Conservation (phyloP, 2,888 invertebrate species). For the Dioctria rufipes region DNA sequence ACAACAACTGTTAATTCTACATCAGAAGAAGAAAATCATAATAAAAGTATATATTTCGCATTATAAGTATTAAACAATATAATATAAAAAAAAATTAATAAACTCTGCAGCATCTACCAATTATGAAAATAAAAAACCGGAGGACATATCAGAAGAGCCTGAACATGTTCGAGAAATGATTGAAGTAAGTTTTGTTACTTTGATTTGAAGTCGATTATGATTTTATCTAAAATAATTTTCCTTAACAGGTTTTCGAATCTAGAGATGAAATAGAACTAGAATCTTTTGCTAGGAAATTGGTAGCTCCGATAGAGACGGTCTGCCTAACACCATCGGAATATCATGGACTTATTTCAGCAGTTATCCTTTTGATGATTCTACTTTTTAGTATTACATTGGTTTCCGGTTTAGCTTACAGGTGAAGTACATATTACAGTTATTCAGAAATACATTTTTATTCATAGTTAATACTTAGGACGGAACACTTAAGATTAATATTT, state of each 20-base stretch:
- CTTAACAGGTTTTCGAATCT: slow-evolving; percentile 83
- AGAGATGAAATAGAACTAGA: slow-evolving; percentile 80
- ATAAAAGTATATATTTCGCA: slow-evolving; percentile 58
- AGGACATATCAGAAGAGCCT: slow-evolving; percentile 69
- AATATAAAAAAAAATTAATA: not conserved
- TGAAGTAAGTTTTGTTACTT: slow-evolving; percentile 74
- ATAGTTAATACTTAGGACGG: not conserved
- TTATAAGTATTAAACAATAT: not conserved
- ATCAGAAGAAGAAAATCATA: slow-evolving; percentile 19
- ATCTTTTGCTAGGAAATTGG: slow-evolving; percentile 75
- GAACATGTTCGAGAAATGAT: slow-evolving; percentile 93
- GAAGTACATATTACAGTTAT: slow-evolving; percentile 51
- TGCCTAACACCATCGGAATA: slow-evolving; percentile 89
- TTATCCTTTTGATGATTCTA: slow-evolving; percentile 82
- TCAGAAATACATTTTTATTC: slow-evolving; percentile 54
- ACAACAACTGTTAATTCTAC: slow-evolving; percentile 23
- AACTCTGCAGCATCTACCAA: not conserved
- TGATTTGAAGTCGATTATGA: not conserved
- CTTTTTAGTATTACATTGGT: slow-evolving; percentile 82
- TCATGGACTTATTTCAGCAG: slow-evolving; percentile 85
- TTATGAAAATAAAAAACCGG: slow-evolving; percentile 12
- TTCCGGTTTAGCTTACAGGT: slow-evolving; percentile 85
- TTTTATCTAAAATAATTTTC: slow-evolving; percentile 4
- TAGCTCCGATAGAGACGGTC: slow-evolving; percentile 79
- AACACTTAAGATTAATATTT: slow-evolving; percentile 11